Conservation (phyloP, 1,140 invertebrate genomes). For the Holotrichia oblita region DNA sequence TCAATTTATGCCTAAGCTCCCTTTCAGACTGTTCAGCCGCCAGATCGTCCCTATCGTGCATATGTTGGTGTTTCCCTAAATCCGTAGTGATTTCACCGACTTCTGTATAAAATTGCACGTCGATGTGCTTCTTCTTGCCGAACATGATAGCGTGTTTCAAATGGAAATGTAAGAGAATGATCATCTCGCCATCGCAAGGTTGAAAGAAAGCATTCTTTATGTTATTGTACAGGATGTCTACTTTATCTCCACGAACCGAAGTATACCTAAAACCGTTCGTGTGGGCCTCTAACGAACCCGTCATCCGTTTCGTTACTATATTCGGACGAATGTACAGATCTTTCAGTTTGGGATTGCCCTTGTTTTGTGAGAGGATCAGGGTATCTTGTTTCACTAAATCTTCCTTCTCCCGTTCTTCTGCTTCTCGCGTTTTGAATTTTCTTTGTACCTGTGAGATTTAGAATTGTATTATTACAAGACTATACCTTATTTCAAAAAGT, state of each 20-base stretch:
- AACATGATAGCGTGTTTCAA: slow-evolving; percentile 99
- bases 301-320: slow-evolving; percentile 98
- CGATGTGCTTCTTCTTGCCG: slow-evolving; percentile 98
- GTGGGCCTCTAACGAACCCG: slow-evolving; percentile 93
- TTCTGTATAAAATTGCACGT: slow-evolving; percentile 99
- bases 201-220: slow-evolving; percentile 99
- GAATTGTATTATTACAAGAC: no score
- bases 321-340: slow-evolving; percentile 99
- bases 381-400: slow-evolving; percentile 99
- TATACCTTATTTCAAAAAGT: no score
- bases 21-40: slow-evolving; percentile 98
- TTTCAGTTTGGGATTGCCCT: slow-evolving; percentile 98
- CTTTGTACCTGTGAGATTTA: slow-evolving; percentile 86
- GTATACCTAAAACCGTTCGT: slow-evolving; percentile 98
- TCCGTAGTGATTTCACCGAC: slow-evolving; percentile 99
- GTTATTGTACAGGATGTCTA: slow-evolving; percentile 99
- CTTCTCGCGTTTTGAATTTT: slow-evolving; percentile 97
- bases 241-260: slow-evolving; percentile 97
- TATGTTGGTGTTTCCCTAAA: slow-evolving; percentile 98
- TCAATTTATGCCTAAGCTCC: slow-evolving; percentile 95
- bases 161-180: slow-evolving; percentile 98
- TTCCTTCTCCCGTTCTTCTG: slow-evolving; percentile 98
- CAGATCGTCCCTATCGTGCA: slow-evolving; percentile 99
- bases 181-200: slow-evolving; percentile 99
- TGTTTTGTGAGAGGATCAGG: slow-evolving; percentile 93